Conservation (phyloP, 2,113 vertebrate species). For the Rhizomys pruinosus region DNA sequence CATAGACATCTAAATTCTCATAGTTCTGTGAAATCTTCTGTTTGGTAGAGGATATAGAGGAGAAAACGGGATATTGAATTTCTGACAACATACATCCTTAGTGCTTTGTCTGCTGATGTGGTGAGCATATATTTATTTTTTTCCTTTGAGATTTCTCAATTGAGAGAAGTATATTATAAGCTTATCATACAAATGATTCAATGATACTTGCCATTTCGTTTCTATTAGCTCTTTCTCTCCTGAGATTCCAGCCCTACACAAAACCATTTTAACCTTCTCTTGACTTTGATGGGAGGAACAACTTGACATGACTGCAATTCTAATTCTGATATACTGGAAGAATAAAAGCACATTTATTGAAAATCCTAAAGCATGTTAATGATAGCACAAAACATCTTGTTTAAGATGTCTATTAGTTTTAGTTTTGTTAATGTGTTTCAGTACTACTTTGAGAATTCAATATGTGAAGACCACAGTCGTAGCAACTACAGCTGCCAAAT, state of each 20-base stretch:
- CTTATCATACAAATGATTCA: constrained; percentile 58
- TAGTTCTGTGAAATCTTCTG: constrained; percentile 62
- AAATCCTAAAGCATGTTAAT: constrained; percentile 48
- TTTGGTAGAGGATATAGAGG: constrained; percentile 54
- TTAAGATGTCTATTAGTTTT: constrained; percentile 5
- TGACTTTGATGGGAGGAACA: constrained; percentile 41
- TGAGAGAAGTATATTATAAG: constrained; percentile 34
- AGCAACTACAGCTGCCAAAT: background rate
- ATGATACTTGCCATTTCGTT: constrained; percentile 49
- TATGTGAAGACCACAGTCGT: background rate
- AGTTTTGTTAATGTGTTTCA: constrained; percentile 35
- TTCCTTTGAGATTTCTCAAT: background rate
- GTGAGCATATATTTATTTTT: constrained; percentile 49
- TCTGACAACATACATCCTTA: constrained; percentile 48
- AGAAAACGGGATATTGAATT: constrained; percentile 68
- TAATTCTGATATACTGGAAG: constrained; percentile 25
- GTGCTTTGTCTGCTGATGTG: constrained; percentile 51
- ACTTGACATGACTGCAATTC: constrained; percentile 55
- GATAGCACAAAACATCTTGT: background rate
- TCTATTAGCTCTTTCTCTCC: constrained; percentile 28
- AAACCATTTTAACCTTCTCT: constrained; percentile 46
- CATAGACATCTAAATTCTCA: constrained; percentile 60
- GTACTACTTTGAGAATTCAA: background rate
- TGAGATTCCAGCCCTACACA: constrained; percentile 26
- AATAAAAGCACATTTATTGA: constrained; percentile 57